Conservation (phyloP, 1,140 invertebrate genomes). For the Hermetia illucens region DNA sequence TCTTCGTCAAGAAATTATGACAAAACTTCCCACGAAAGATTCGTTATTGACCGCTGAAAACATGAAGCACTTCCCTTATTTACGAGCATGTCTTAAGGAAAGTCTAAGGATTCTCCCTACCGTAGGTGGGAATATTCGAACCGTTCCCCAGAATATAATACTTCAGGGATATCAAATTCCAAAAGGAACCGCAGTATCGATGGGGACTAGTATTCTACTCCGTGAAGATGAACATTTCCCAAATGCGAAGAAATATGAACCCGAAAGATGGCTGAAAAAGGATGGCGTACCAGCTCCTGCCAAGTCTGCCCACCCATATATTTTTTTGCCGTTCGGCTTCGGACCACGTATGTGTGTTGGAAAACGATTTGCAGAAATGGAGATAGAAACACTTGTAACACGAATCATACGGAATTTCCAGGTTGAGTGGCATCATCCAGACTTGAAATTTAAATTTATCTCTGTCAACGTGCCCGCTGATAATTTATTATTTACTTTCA, state of each 20-base stretch:
- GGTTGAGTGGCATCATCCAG: neutral
- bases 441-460: neutral
- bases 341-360: no score
- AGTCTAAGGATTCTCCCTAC: constrained; percentile 35
- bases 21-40: constrained; percentile 27
- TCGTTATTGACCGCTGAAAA: constrained; percentile 32
- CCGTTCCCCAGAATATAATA: constrained; percentile 33
- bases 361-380: constrained; percentile 3
- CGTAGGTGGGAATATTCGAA: constrained; percentile 29
- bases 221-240: constrained; percentile 31
- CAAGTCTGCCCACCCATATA: no score
- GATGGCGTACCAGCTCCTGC: no score
- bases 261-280: constrained; percentile 42
- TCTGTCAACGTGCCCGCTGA: constrained; percentile 1
- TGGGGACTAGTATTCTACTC: constrained; percentile 28
- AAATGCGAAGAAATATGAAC: constrained; percentile 32
- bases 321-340: no score
- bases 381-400: neutral
- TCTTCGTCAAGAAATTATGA: constrained; percentile 42
- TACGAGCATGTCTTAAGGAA: constrained; percentile 45
- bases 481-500: constrained; percentile 1
- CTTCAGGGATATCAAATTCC: constrained; percentile 38
- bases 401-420: constrained; percentile 1
- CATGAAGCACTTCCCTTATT: constrained; percentile 37
- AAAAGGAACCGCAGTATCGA: constrained; percentile 34